A percentile compares a stretch with the other conserved stretches of the same genome.
Evolutionary conservation across 1,140 invertebrate species (phyloP).

Genomic region (Platyscapa corneri): DNA sequence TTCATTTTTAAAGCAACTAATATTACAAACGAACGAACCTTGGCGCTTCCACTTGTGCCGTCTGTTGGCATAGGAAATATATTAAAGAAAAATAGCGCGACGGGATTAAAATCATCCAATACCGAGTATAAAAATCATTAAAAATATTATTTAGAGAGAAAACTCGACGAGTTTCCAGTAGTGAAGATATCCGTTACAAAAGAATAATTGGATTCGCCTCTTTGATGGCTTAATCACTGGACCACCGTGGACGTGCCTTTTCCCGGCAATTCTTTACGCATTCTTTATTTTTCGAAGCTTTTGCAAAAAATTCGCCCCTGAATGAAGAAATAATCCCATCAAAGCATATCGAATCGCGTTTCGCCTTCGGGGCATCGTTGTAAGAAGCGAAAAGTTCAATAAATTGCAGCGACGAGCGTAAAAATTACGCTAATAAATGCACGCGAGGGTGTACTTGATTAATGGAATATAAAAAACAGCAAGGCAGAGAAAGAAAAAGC

Average conservation of each 20-base stretch:
- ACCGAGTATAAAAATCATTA: not conserved
- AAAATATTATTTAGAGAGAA: not conserved
- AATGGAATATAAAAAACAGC: too few relatives aligned
- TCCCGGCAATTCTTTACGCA: not conserved
- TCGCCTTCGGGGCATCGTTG: too few relatives aligned
- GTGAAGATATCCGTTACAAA: not conserved
- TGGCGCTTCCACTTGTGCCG: too few relatives aligned
- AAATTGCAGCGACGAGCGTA: too few relatives aligned
- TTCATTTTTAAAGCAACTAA: too few relatives aligned
- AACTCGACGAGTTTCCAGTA: not conserved
- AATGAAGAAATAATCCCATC: too few relatives aligned
- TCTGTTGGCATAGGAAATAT: not conserved
- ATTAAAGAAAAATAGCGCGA: not conserved
- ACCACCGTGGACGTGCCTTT: not conserved
- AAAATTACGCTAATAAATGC: too few relatives aligned
- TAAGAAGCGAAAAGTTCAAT: too few relatives aligned
- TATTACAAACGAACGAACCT: too few relatives aligned
- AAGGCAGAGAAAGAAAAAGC: too few relatives aligned
- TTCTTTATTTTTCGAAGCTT: not conserved
- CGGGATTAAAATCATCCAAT: not conserved
- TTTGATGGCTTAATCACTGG: conserved; percentile 8
- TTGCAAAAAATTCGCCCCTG: not conserved
- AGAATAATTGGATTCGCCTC: conserved; percentile 27
- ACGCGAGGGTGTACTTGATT: too few relatives aligned
- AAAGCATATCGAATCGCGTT: too few relatives aligned